Conservation (phyloP, 2,888 invertebrate species). For the Acronicta leporina region DNA sequence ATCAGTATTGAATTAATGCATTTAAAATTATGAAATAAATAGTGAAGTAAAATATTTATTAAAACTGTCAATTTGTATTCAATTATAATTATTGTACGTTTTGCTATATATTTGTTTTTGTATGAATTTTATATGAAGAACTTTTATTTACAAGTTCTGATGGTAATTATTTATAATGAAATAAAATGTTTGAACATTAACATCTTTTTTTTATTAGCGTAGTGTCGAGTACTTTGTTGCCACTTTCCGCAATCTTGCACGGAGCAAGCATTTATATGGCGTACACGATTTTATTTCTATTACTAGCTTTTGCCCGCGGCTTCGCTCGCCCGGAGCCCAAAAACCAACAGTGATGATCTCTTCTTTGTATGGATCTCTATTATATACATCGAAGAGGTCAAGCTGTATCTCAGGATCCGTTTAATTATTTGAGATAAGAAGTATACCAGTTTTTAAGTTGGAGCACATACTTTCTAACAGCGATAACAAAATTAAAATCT, state of each 20-base stretch:
- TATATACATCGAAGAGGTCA: too few species aligned
- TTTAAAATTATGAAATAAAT: background rate
- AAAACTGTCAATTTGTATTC: conserved; percentile 35
- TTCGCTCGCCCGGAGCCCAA: too few species aligned
- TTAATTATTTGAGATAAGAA: too few species aligned
- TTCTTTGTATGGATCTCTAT: too few species aligned
- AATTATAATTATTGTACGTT: conserved; percentile 10
- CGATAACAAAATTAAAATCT: too few species aligned
- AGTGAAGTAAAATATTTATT: too few species aligned
- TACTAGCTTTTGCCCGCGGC: too few species aligned
- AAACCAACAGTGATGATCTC: too few species aligned
- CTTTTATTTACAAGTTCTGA: background rate
- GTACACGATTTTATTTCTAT: too few species aligned
- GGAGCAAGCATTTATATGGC: background rate
- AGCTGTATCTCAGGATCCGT: too few species aligned
- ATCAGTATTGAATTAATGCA: conserved; percentile 23
- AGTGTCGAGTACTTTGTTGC: background rate
- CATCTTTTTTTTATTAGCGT: conserved; percentile 19
- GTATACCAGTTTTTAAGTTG: too few species aligned
- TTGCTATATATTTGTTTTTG: conserved; percentile 44
- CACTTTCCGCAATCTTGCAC: background rate
- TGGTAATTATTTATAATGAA: conserved; percentile 10
- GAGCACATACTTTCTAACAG: too few species aligned
- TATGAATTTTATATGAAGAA: conserved; percentile 17
- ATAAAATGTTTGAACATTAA: conserved; percentile 16